Evolutionary conservation across 2,113 vertebrate genomes (phyloP).

Genomic region (Otocyon megalotis): DNA sequence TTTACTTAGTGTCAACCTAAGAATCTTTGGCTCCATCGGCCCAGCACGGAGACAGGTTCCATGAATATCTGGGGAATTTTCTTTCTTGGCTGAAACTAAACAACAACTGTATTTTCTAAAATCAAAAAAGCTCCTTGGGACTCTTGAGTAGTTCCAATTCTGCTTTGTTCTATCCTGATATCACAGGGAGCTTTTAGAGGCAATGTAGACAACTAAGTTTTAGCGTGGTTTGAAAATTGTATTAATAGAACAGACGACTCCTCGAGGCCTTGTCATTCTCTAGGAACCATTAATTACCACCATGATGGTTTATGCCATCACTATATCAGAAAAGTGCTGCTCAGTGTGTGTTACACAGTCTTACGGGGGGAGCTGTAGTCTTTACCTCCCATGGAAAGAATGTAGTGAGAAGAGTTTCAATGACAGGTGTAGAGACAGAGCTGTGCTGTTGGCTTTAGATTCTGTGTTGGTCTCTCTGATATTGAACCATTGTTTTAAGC

Average conservation of each 20-base stretch:
- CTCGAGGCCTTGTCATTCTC: background rate
- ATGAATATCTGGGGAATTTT: background rate
- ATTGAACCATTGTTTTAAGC: background rate
- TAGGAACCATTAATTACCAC: constrained; percentile 65
- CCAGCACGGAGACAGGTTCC: background rate
- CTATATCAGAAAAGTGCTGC: background rate
- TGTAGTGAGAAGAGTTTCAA: background rate
- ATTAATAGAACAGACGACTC: background rate
- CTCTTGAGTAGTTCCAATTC: background rate
- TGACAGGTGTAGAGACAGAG: background rate
- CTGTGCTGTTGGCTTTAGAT: background rate
- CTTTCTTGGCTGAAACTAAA: constrained; percentile 31
- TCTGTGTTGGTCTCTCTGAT: background rate
- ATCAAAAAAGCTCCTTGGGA: background rate
- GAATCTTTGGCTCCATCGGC: background rate
- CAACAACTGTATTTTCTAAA: background rate
- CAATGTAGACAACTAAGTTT: background rate
- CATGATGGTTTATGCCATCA: background rate
- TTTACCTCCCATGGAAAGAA: constrained; percentile 24
- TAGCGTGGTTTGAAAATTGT: constrained; percentile 17
- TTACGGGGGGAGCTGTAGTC: background rate
- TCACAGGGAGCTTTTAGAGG: constrained; percentile 32
- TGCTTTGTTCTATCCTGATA: background rate
- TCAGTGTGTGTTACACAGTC: constrained; percentile 6
- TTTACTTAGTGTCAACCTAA: background rate